phyloP scores from a whole-genome alignment of 2,797 vertebrate genomes.

The Eutrigla gurnardus region DNA sequence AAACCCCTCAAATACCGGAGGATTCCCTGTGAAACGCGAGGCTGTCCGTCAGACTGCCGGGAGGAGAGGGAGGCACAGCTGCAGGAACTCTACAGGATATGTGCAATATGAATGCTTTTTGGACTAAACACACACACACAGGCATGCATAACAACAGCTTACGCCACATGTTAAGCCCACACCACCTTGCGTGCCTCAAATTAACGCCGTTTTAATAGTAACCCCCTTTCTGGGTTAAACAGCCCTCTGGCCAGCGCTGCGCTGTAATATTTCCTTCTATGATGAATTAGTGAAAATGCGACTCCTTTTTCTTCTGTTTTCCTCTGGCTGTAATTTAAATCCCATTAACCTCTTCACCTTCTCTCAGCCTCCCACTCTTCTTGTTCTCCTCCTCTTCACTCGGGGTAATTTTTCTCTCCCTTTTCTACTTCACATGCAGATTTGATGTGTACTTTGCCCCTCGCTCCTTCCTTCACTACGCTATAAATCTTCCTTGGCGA shows the following conservation, averaged over 20 bases:
- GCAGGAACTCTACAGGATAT: conserved; percentile 50
- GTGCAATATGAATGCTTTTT: conserved; percentile 35
- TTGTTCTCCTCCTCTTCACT: conserved; percentile 37
- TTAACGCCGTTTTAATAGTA: conserved; percentile 40
- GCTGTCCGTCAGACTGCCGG: conserved; percentile 56
- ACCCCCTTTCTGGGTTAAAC: conserved; percentile 29
- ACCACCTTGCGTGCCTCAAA: conserved; percentile 32
- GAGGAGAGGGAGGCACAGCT: conserved; percentile 53
- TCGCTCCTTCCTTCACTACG: conserved; percentile 27
- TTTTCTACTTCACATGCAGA: conserved; percentile 45
- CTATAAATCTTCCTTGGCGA: conserved; percentile 71
- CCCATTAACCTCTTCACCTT: conserved; percentile 65
- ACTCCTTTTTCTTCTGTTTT: conserved; percentile 37
- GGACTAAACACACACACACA: conserved; percentile 34
- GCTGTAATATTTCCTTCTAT: conserved; percentile 58
- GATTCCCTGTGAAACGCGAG: conserved; percentile 71
- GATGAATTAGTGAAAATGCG: conserved; percentile 53
- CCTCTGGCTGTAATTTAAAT: conserved; percentile 65
- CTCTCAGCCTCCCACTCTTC: conserved; percentile 24
- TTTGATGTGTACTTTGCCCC: conserved; percentile 45
- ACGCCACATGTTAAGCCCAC: conserved; percentile 21
- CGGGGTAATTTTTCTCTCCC: conserved; percentile 37
- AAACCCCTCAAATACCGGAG: conserved; percentile 71
- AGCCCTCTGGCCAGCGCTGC: conserved; percentile 25
- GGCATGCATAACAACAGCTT: conserved; percentile 2